A percentile compares a stretch with the other conserved stretches of the same genome.
Evolutionary conservation across 2,113 vertebrate species (phyloP).

Genomic region (Bucco capensis): DNA sequence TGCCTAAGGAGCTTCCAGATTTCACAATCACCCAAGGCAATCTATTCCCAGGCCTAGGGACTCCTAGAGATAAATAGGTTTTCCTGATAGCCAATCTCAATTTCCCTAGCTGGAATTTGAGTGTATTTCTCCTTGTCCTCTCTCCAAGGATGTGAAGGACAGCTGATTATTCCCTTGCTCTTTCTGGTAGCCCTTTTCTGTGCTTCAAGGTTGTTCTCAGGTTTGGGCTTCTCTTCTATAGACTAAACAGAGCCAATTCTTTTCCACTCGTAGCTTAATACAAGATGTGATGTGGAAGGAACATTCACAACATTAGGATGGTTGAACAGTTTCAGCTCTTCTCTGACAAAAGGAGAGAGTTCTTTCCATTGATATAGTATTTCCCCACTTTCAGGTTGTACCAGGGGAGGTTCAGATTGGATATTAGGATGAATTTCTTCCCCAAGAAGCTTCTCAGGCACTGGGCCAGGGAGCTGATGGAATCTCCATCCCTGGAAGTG

Average conservation of each 20-base stretch:
- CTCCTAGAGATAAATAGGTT: background rate
- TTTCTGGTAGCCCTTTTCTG: background rate
- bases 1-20: background rate
- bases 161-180: background rate
- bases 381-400: no score
- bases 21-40: background rate
- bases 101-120: background rate
- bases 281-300: background rate
- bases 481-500: no score
- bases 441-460: no score
- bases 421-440: no score
- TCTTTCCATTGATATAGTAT: background rate
- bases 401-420: no score
- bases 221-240: constrained; percentile 7
- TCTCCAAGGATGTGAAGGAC: constrained; percentile 8
- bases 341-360: background rate
- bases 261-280: constrained; percentile 1
- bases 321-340: background rate
- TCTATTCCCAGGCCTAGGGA: background rate
- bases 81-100: constrained; percentile 1
- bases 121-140: background rate
- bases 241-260: background rate
- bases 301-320: background rate
- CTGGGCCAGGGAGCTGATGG: no score
- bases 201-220: background rate